phyloP scores from a whole-genome alignment of 1,140 invertebrate species.

The Drosophila orena region DNA sequence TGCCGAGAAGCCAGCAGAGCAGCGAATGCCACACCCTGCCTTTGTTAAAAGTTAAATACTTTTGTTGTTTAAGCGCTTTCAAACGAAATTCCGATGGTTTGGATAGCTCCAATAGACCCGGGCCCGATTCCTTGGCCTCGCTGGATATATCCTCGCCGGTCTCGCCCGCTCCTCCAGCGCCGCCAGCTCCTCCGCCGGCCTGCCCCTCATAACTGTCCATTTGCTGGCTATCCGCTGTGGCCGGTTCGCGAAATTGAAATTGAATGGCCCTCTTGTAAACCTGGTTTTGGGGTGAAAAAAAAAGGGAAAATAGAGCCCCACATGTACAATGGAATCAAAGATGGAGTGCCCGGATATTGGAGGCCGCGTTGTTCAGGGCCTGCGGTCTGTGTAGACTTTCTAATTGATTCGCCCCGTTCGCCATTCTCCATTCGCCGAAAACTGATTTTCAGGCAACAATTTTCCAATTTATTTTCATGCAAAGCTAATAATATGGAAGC shows the following conservation, averaged over 20 bases:
- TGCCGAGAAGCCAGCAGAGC: conserved; percentile 39
- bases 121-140: conserved; percentile 74
- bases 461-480: conserved; percentile 77
- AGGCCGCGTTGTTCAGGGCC: neutral
- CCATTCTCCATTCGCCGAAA: conserved; percentile 22
- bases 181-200: conserved; percentile 24
- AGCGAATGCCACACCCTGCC: conserved; percentile 55
- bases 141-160: conserved; percentile 65
- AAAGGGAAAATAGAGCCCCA: conserved; percentile 15
- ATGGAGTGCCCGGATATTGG: conserved; percentile 4
- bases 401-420: conserved; percentile 66
- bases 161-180: conserved; percentile 43
- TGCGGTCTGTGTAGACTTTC: conserved; percentile 48
- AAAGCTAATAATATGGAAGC: conserved; percentile 71
- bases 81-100: conserved; percentile 85
- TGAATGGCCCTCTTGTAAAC: conserved; percentile 74
- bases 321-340: conserved; percentile 28
- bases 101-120: conserved; percentile 82
- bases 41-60: conserved; percentile 84
- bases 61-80: conserved; percentile 84
- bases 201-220: conserved; percentile 65
- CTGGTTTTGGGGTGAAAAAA: conserved; percentile 34
- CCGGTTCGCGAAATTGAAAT: conserved; percentile 84
- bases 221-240: conserved; percentile 67
- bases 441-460: conserved; percentile 62